phyloP scores from a whole-genome alignment of 2,113 vertebrate genomes.

The Ranitomeya variabilis region DNA sequence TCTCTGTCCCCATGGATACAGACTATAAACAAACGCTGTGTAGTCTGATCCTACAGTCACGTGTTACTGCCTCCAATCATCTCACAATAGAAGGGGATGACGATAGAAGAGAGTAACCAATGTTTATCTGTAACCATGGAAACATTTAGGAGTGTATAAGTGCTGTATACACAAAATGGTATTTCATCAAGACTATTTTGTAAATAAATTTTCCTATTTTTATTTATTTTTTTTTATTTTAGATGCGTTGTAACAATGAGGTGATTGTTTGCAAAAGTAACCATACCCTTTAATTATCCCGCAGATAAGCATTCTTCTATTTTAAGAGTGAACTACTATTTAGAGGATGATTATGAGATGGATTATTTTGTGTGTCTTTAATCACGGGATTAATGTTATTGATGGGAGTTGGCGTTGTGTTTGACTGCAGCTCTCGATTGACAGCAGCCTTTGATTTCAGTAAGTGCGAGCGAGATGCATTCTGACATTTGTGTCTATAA shows the following conservation, averaged over 20 bases:
- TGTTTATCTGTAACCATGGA: neutral
- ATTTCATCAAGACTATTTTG: neutral
- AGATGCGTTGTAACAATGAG: neutral
- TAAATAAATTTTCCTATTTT: no score
- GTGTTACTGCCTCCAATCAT: no score
- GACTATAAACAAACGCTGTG: no score
- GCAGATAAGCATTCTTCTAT: neutral
- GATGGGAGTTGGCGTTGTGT: no score
- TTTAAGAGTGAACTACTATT: neutral
- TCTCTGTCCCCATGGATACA: no score
- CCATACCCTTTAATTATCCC: neutral
- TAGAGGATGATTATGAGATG: no score
- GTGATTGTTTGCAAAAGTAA: neutral
- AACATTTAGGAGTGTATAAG: neutral
- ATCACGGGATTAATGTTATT: neutral
- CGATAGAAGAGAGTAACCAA: no score
- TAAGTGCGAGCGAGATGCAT: neutral
- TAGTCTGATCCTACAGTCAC: no score
- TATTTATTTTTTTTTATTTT: neutral
- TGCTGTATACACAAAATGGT: neutral
- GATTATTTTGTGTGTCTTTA: neutral
- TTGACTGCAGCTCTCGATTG: neutral
- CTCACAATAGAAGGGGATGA: no score
- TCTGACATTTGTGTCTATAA: conserved; percentile 9
- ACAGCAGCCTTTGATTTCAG: neutral